These are phyloP conservation scores for Prietella phreatophila DNA, from an alignment of 2,113 vertebrate genomes.

Conservation along the genomic window DNA sequence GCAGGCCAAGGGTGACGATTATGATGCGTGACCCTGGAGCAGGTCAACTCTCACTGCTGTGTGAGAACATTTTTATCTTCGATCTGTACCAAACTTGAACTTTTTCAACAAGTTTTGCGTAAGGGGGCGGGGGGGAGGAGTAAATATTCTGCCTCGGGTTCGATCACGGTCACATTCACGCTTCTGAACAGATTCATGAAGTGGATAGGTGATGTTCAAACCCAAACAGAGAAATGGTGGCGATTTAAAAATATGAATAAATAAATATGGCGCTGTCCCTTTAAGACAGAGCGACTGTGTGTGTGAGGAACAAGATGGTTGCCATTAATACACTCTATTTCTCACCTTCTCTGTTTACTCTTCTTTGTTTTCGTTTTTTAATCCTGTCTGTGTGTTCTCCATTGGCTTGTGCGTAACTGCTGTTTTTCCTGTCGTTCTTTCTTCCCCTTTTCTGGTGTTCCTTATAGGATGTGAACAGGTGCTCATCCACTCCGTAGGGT, in stretches of 20 bases:
- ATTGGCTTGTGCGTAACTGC: too few species aligned
- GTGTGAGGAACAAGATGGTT: slow-evolving; percentile 39
- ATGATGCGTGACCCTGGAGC: slow-evolving; percentile 42
- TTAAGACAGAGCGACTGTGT: slow-evolving; percentile 41
- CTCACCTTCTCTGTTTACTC: not conserved
- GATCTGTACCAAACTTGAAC: not conserved
- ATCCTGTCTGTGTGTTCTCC: not conserved
- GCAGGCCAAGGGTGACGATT: slow-evolving; percentile 42
- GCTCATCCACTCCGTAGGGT: slow-evolving; percentile 16
- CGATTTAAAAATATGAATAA: not conserved
- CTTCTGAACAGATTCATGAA: not conserved
- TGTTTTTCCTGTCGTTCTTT: slow-evolving; percentile 53
- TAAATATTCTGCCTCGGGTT: not conserved
- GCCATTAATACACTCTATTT: slow-evolving; percentile 6
- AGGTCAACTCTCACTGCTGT: slow-evolving; percentile 19
- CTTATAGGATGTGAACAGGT: not conserved
- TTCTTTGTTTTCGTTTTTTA: slow-evolving; percentile 32
- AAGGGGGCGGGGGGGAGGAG: too few species aligned
- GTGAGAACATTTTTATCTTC: slow-evolving; percentile 13
- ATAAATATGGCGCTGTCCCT: slow-evolving; percentile 26
- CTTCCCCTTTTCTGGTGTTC: slow-evolving; percentile 51
- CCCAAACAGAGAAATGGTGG: not conserved
- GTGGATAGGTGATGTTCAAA: not conserved
- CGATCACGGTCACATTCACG: not conserved
- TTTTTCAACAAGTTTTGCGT: not conserved